Evolutionary conservation across 2,797 vertebrate species (phyloP).

Genomic region (Lutjanus campechanus): DNA sequence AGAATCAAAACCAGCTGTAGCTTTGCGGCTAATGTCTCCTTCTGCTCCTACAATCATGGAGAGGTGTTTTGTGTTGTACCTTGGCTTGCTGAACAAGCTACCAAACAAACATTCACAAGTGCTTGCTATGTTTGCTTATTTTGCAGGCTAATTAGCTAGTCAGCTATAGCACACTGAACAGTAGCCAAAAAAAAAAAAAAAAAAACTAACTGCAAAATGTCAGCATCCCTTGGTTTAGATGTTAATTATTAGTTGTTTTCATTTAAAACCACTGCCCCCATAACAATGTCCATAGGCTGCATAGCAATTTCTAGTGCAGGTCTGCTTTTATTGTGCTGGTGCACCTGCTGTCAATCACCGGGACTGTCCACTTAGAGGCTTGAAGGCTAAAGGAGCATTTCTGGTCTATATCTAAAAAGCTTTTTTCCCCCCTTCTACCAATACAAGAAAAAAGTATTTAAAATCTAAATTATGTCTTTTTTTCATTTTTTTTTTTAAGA

Average conservation of each 20-base stretch:
- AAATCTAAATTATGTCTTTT: background rate
- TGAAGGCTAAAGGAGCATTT: background rate
- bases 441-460: background rate
- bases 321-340: background rate
- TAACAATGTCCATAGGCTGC: background rate
- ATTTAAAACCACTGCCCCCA: background rate
- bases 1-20: background rate
- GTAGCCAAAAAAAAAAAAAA: too few relatives aligned
- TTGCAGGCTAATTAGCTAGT: slow-evolving; percentile 11
- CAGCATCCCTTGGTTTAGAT: background rate
- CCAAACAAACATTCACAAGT: background rate
- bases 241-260: slow-evolving; percentile 1
- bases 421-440: background rate
- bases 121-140: background rate
- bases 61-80: background rate
- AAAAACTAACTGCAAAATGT: background rate
- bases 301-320: background rate
- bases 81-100: background rate
- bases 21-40: too few relatives aligned
- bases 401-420: background rate
- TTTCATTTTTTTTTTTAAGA: too few relatives aligned
- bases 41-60: background rate
- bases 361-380: background rate
- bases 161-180: background rate
- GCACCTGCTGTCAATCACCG: background rate